A percentile compares a stretch with the other conserved stretches of the same genome.
phyloP scores from a whole-genome alignment of 2,113 vertebrate species.

The Trematocara macrostoma region DNA sequence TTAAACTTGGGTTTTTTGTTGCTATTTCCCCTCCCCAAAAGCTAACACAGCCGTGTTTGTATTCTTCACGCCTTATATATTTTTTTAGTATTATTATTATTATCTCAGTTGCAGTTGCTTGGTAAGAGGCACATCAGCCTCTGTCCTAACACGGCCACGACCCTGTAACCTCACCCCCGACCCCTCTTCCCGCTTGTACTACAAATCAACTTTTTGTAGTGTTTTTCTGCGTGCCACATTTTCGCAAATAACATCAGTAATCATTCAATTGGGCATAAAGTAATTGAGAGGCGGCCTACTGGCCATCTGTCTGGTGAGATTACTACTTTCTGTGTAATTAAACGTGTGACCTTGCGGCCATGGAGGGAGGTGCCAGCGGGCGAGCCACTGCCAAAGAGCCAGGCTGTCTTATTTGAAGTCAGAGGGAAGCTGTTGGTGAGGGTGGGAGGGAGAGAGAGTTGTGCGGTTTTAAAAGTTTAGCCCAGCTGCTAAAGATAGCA shows the following conservation, averaged over 20 bases:
- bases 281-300: constrained; percentile 66
- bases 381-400: constrained; percentile 44
- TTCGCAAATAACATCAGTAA: constrained; percentile 72
- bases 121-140: constrained; percentile 56
- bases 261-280: constrained; percentile 73
- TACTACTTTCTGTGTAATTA: constrained; percentile 77
- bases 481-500: constrained; percentile 69
- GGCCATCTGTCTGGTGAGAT: constrained; percentile 74
- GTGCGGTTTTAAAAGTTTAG: constrained; percentile 57
- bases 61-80: constrained; percentile 56
- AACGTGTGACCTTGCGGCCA: constrained; percentile 69
- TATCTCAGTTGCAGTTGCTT: constrained; percentile 66
- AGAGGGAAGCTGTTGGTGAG: constrained; percentile 13
- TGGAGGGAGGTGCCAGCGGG: constrained; percentile 49
- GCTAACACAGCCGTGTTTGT: constrained; percentile 36
- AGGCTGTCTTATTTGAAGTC: constrained; percentile 51
- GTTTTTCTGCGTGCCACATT: constrained; percentile 44
- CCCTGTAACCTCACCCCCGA: neutral
- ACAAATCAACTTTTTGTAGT: constrained; percentile 40
- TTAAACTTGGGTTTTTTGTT: constrained; percentile 44
- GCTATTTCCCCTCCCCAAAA: neutral
- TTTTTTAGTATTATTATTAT: neutral
- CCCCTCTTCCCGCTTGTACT: constrained; percentile 6
- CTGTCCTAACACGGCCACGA: constrained; percentile 7
- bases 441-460: constrained; percentile 19